Evolutionary conservation across 1,140 invertebrate genomes (phyloP).

Genomic region (Brachionus asplanchnoidis): DNA sequence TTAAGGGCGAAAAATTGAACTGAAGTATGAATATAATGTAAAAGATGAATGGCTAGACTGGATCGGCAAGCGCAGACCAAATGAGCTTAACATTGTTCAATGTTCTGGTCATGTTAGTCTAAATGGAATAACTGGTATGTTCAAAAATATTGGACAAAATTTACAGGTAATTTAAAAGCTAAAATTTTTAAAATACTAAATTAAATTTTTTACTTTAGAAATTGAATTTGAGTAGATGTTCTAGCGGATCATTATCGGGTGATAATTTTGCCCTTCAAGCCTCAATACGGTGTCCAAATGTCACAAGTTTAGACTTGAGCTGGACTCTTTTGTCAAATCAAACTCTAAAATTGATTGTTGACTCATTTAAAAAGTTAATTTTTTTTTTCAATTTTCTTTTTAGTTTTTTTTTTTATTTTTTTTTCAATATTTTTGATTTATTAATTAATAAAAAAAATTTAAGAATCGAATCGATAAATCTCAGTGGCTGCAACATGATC

Average conservation of each 20-base stretch:
- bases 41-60: slow-evolving; percentile 35
- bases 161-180: background rate
- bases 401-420: too few species aligned
- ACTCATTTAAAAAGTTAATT: slow-evolving; percentile 13
- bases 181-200: background rate
- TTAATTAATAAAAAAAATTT: background rate
- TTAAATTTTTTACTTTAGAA: background rate
- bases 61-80: slow-evolving; percentile 15
- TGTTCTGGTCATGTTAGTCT: background rate
- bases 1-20: slow-evolving; percentile 16
- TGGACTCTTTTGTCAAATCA: slow-evolving; percentile 38
- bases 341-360: slow-evolving; percentile 35
- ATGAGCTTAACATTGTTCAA: slow-evolving; percentile 8
- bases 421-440: background rate
- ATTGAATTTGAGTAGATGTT: slow-evolving; percentile 40
- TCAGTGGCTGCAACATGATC: slow-evolving; percentile 38
- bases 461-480: slow-evolving; percentile 38
- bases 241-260: slow-evolving; percentile 30
- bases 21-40: slow-evolving; percentile 9
- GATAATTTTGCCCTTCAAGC: slow-evolving; percentile 40
- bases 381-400: too few species aligned
- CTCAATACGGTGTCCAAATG: slow-evolving; percentile 33
- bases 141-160: slow-evolving; percentile 31
- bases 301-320: slow-evolving; percentile 31
- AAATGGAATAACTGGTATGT: slow-evolving; percentile 20